Evolutionary conservation across 2,797 vertebrate species (phyloP), one percentile per base, ranked within the genome.

Genomic region (Notolepis coatsorum): DNA sequence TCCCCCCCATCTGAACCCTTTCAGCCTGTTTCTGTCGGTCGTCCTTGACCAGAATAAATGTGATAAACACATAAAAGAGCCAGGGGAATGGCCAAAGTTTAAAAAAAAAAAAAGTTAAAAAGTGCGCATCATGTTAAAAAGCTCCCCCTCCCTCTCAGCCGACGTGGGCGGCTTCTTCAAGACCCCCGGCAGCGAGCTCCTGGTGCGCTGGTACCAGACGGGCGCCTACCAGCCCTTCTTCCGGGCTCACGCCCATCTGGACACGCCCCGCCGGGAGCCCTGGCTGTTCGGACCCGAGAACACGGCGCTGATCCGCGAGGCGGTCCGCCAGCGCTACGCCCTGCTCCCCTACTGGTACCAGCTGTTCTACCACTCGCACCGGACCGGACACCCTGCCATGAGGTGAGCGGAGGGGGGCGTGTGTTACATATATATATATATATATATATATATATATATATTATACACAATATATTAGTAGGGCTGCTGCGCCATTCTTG

Each of bases 191-290:
- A 12, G 90, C 0, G 96, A 98, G 81, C 86, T 98, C 70, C 86
- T 97, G 63, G 93, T 97, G 51, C 96, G 97, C 41, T 98, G 97
- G 97, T 98, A 98, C 88, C 97, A 98, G 84, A 91, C 93, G 0
- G 96, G 96, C 0, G 95, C 96, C 0, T 96, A 97, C 74, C 96
- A 97, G 85, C 96, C 96, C 0, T 98, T 98, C 83, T 98, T 94
- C 75, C 92, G 97, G 0, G 92, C 95, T 5, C 97, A 98, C 2
- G 95, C 97, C 1, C 96, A 98, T 82, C 65, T 98, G 84, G 97
- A 98, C 88, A 98, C 95, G 0, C 94, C 92, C 0, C 94, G 96
- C 1, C 91, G 96, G 0, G 97, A 98, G 62, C 97, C 97, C 0
- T 98, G 97, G 97, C 91, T 98, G 2, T 93, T 97, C 1, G 90